phyloP scores from a whole-genome alignment of 1,140 invertebrate species.

The Batillaria attramentaria region DNA sequence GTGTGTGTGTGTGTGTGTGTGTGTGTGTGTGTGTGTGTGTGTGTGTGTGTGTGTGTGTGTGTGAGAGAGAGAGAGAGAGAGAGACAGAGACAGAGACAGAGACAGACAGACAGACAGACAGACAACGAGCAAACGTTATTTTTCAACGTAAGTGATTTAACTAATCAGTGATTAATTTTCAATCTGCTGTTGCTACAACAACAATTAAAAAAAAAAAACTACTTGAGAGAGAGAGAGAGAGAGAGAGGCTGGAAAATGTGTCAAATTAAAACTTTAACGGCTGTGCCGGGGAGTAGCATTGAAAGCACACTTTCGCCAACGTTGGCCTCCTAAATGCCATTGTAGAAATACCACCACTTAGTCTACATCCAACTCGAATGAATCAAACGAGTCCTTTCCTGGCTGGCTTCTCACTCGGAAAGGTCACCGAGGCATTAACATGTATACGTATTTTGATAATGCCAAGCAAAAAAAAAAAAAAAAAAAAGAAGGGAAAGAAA shows the following conservation, averaged over 20 bases:
- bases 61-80: background rate
- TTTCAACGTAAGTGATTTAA: no score
- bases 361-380: no score
- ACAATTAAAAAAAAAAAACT: background rate
- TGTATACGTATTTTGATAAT: background rate
- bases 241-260: background rate
- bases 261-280: no score
- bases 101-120: background rate
- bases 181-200: no score
- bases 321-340: background rate
- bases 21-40: background rate
- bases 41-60: background rate
- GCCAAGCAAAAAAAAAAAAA: background rate
- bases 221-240: background rate
- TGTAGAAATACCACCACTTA: background rate
- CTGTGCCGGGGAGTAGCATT: background rate
- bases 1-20: background rate
- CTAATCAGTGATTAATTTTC: no score
- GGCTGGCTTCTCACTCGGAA: background rate
- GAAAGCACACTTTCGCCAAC: background rate
- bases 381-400: no score
- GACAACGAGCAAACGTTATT: background rate
- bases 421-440: background rate
- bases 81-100: slow-evolving; percentile 1
- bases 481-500: background rate